Percentiles rank a stretch among this genome's conserved stretches.
Conservation (phyloP, 2,888 invertebrate genomes). For the Drosophila prostipennis region DNA sequence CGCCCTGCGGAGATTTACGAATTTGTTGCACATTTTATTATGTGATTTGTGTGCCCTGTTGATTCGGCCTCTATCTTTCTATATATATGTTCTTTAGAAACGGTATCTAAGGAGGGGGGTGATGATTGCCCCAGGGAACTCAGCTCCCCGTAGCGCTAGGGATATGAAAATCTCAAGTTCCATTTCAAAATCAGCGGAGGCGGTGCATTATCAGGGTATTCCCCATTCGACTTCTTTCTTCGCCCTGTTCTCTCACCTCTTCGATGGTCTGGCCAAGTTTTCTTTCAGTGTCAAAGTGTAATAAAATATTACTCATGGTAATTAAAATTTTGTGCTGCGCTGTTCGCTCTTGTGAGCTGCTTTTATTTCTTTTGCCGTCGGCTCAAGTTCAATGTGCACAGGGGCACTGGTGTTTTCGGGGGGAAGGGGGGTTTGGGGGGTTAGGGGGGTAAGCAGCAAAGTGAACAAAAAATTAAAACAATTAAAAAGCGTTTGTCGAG, state of each 20-base stretch:
- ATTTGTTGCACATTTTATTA: constrained; percentile 70
- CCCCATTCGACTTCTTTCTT: constrained; percentile 11
- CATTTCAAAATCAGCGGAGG: no score
- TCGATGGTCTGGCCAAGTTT: constrained; percentile 57
- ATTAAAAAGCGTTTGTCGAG: constrained; percentile 73
- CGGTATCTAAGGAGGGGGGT: background rate
- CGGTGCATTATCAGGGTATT: no score
- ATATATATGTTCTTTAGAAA: background rate
- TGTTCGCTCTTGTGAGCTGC: constrained; percentile 28
- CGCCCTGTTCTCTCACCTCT: constrained; percentile 20
- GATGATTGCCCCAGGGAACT: background rate
- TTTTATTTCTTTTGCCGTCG: constrained; percentile 60
- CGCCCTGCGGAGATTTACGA: constrained; percentile 43
- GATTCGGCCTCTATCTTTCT: background rate
- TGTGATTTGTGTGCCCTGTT: constrained; percentile 34
- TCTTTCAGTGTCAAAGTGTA: constrained; percentile 79
- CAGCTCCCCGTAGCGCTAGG: background rate
- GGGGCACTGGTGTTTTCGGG: constrained; percentile 10
- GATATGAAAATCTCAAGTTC: background rate
- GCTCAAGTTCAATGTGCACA: constrained; percentile 80
- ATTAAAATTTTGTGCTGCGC: constrained; percentile 66
- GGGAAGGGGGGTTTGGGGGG: background rate
- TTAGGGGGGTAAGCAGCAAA: constrained; percentile 8
- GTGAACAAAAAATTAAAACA: constrained; percentile 50
- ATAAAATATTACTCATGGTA: constrained; percentile 80